phyloP scores from a whole-genome alignment of 1,140 invertebrate species.

The Chironomus tepperi region DNA sequence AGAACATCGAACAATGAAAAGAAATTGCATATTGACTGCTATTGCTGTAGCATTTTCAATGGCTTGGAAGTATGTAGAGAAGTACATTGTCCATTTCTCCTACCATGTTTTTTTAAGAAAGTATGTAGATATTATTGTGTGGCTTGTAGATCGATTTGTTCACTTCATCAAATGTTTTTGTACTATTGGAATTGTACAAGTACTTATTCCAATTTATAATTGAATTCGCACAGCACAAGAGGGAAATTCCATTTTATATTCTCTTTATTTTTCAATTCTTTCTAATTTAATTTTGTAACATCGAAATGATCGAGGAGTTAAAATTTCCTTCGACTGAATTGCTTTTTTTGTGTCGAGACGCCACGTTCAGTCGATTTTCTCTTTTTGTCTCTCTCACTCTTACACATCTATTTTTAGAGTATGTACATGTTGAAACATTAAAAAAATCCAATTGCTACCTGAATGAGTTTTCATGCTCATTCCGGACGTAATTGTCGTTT shows the following conservation, averaged over 20 bases:
- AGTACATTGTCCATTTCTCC: neutral
- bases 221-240: neutral
- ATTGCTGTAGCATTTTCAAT: neutral
- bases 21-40: neutral
- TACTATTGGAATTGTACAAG: neutral
- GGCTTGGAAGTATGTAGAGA: neutral
- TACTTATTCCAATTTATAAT: neutral
- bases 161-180: neutral
- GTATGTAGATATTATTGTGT: neutral
- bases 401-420: neutral
- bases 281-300: no score
- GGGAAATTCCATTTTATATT: neutral
- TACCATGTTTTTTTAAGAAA: neutral
- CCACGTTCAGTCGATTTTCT: neutral
- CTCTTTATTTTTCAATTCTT: neutral
- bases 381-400: neutral
- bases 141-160: neutral
- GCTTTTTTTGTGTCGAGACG: neutral
- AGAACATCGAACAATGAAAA: neutral
- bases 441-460: neutral
- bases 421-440: neutral
- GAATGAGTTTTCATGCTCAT: neutral
- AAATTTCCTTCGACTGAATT: neutral
- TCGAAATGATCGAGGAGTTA: neutral
- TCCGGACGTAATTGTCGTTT: constrained; percentile 11